phyloP scores from a whole-genome alignment of 1,140 invertebrate genomes.

The Oryctes rhinoceros region DNA sequence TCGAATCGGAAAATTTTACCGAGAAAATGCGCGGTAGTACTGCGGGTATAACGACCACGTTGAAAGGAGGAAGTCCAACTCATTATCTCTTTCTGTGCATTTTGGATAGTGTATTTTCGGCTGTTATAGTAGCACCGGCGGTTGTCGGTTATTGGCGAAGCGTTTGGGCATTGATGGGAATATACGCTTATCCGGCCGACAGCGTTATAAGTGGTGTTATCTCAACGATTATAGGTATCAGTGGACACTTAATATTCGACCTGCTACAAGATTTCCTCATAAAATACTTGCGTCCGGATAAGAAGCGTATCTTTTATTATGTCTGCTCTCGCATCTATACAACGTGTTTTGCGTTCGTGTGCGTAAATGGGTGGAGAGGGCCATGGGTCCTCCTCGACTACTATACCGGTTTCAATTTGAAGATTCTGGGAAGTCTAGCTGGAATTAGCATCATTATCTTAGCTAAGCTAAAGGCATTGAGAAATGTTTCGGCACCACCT shows the following conservation, averaged over 20 bases:
- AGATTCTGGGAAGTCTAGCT: conserved; percentile 67
- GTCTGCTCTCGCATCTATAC: conserved; percentile 79
- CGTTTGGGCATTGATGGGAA: conserved; percentile 81
- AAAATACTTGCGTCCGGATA: conserved; percentile 71
- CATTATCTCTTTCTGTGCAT: conserved; percentile 71
- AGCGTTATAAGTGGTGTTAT: conserved; percentile 67
- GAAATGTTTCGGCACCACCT: conserved; percentile 84
- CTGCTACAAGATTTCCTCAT: conserved; percentile 71
- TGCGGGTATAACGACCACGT: conserved; percentile 65
- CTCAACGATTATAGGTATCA: conserved; percentile 74
- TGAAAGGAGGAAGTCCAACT: conserved; percentile 60
- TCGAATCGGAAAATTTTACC: neutral
- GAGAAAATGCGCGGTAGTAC: conserved; percentile 68
- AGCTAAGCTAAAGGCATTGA: conserved; percentile 70
- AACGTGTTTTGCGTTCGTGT: conserved; percentile 75
- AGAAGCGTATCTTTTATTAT: conserved; percentile 74
- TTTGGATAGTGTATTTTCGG: conserved; percentile 76
- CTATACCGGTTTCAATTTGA: conserved; percentile 70
- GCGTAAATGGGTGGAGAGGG: conserved; percentile 86
- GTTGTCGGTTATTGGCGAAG: conserved; percentile 88
- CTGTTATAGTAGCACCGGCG: conserved; percentile 76
- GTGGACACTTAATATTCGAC: conserved; percentile 73
- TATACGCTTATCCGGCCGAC: conserved; percentile 72
- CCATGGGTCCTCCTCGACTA: conserved; percentile 79
- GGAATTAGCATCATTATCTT: conserved; percentile 71